These are phyloP conservation scores for Amazona guildingii DNA, from an alignment of 2,113 vertebrate species.

Conservation along the genomic window DNA sequence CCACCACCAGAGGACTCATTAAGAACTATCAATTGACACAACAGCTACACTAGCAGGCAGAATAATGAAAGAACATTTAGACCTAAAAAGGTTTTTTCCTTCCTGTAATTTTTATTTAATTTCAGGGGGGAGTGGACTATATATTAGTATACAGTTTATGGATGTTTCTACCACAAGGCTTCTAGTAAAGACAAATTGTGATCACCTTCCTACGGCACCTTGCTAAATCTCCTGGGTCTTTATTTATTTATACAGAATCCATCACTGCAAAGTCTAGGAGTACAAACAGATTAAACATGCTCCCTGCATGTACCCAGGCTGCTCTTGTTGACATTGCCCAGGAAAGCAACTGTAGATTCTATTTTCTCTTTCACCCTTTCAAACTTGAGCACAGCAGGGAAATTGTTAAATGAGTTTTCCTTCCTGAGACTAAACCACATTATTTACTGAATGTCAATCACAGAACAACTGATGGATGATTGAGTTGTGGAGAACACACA, in stretches of 20 bases:
- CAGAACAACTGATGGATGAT: background rate
- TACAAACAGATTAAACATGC: constrained; percentile 20
- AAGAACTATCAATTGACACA: constrained; percentile 41
- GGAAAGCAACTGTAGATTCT: constrained; percentile 6
- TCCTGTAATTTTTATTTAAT: background rate
- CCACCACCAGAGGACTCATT: background rate
- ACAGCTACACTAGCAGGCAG: constrained; percentile 12
- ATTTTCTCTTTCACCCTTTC: background rate
- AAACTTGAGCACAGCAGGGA: background rate
- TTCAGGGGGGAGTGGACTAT: background rate
- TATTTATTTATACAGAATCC: constrained; percentile 49
- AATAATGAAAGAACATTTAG: background rate
- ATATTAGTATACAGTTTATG: background rate
- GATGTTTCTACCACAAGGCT: background rate
- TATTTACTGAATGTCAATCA: background rate
- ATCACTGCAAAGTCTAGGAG: background rate
- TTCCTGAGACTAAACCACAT: background rate
- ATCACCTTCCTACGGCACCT: constrained; percentile 20
- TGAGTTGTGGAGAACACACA: background rate
- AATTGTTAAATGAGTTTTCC: background rate
- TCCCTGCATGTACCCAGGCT: background rate
- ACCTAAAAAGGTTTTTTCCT: background rate
- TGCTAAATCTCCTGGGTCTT: constrained; percentile 23
- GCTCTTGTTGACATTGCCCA: background rate
- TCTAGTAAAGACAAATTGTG: background rate